Evolutionary conservation across 2,113 vertebrate genomes (phyloP).

Genomic region (Anhinga rufa): DNA sequence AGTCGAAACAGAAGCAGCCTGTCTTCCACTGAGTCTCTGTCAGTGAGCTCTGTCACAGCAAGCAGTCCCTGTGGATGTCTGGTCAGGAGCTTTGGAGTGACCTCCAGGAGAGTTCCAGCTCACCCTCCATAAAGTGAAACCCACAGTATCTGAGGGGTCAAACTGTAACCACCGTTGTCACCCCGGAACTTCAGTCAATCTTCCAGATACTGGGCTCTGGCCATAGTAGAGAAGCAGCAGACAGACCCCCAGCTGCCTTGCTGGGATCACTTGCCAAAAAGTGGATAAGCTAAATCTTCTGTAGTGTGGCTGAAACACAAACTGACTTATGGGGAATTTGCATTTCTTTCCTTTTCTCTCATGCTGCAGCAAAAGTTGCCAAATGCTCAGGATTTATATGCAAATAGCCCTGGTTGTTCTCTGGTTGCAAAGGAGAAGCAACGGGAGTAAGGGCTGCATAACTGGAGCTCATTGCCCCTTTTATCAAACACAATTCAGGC

Average conservation of each 20-base stretch:
- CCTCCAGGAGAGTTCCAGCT: not conserved
- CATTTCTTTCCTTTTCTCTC: not conserved
- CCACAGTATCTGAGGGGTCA: not conserved
- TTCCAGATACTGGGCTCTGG: not conserved
- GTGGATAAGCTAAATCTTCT: not conserved
- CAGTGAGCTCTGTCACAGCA: not conserved
- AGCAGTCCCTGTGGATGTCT: not conserved
- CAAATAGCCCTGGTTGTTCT: not conserved
- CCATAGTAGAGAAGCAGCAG: not conserved
- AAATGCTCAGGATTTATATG: not conserved
- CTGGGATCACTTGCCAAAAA: not conserved
- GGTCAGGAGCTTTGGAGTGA: not conserved
- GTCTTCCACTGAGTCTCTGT: not conserved
- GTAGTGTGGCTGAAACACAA: not conserved
- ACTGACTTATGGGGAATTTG: not conserved
- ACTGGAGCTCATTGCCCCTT: slow-evolving; percentile 15
- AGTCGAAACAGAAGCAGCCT: not conserved
- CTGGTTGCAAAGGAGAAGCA: not conserved
- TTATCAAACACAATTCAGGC: slow-evolving; percentile 25
- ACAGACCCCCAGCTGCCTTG: not conserved
- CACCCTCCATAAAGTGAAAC: not conserved
- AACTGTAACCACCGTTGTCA: not conserved
- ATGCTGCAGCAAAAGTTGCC: not conserved
- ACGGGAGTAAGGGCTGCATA: not conserved
- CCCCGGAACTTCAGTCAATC: not conserved